These are phyloP conservation scores for Drosophila miranda DNA, from an alignment of 1,140 invertebrate genomes.

Conservation along the genomic window DNA sequence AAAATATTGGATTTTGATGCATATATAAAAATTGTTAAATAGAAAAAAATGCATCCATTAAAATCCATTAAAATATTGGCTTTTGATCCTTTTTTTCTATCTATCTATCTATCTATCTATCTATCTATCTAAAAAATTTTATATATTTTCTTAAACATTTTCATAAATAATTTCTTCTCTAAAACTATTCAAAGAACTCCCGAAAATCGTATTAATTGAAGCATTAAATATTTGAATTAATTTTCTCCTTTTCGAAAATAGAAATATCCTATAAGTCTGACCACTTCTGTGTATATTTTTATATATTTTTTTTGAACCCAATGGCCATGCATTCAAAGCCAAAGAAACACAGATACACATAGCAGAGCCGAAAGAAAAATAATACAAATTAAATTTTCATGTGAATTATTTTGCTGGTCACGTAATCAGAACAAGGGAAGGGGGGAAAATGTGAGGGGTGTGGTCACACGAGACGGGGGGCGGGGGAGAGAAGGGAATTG, in stretches of 20 bases:
- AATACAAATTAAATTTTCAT: constrained; percentile 79
- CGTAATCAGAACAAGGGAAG: constrained; percentile 35
- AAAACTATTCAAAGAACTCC: too few relatives aligned
- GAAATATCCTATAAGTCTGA: neutral
- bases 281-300: constrained; percentile 14
- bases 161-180: too few relatives aligned
- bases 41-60: too few relatives aligned
- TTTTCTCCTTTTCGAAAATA: neutral
- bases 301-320: constrained; percentile 18
- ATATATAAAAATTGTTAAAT: too few relatives aligned
- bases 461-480: neutral
- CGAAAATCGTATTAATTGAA: too few relatives aligned
- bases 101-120: too few relatives aligned
- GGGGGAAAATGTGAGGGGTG: constrained; percentile 3
- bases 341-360: constrained; percentile 7
- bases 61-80: too few relatives aligned
- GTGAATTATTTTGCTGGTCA: constrained; percentile 78
- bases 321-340: constrained; percentile 12
- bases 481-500: constrained; percentile 34
- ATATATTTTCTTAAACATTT: too few relatives aligned
- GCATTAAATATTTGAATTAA: too few relatives aligned
- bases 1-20: too few relatives aligned
- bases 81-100: too few relatives aligned
- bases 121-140: too few relatives aligned
- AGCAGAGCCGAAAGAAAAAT: constrained; percentile 23